These are phyloP conservation scores for Allolobophora icterica DNA, from an alignment of 2,888 invertebrate species.

Conservation along the genomic window DNA sequence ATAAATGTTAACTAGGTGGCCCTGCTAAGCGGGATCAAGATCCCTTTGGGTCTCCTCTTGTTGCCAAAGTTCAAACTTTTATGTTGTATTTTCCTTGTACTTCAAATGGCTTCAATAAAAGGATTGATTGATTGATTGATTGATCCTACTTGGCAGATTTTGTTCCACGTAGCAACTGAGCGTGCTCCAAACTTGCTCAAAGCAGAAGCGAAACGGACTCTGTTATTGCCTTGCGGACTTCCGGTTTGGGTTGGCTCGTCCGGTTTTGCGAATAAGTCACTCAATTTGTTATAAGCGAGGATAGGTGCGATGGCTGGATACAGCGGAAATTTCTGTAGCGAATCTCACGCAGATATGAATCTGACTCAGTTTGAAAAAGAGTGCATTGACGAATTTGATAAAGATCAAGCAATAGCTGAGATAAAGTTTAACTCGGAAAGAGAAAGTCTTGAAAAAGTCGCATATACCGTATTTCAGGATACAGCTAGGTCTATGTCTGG, in stretches of 20 bases:
- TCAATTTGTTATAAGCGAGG: background rate
- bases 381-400: conserved; percentile 21
- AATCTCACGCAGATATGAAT: conserved; percentile 19
- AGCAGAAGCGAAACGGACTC: background rate
- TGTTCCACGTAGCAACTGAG: background rate
- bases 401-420: background rate
- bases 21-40: too few species aligned
- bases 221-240: background rate
- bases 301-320: background rate
- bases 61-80: too few species aligned
- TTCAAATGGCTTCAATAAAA: too few species aligned
- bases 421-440: conserved; percentile 6
- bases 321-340: background rate
- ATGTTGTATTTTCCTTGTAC: too few species aligned
- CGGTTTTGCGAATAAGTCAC: background rate
- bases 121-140: too few species aligned
- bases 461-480: conserved; percentile 17
- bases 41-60: too few species aligned
- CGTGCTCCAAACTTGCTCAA: background rate
- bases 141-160: background rate
- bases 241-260: background rate
- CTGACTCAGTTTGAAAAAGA: background rate
- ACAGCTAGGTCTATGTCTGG: conserved; percentile 2
- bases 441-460: conserved; percentile 2
- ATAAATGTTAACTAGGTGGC: too few species aligned